Percentiles rank a stretch among this genome's conserved stretches.
phyloP scores from a whole-genome alignment of 2,888 invertebrate genomes.

The Noctua janthe region DNA sequence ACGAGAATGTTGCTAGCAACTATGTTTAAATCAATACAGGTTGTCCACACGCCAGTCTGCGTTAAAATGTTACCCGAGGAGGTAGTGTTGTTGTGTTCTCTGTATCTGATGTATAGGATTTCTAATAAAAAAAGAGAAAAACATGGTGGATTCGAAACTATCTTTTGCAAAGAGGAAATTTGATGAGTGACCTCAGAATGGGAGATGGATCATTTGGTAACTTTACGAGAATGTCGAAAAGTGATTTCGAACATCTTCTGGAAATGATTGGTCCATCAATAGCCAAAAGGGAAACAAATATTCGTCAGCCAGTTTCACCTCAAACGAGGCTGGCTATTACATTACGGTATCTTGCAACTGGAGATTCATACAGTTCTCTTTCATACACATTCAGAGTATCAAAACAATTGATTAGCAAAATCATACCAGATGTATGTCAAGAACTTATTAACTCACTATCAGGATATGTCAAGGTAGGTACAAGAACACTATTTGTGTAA shows the following conservation, averaged over 20 bases:
- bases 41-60: too few species aligned
- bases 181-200: constrained; percentile 63
- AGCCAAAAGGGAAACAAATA: too few species aligned
- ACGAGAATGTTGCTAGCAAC: not conserved
- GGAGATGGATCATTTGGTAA: constrained; percentile 63
- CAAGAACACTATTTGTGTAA: constrained; percentile 16
- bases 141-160: constrained; percentile 59
- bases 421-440: constrained; percentile 4
- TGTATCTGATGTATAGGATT: constrained; percentile 16
- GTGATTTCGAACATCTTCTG: constrained; percentile 58
- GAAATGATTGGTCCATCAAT: too few species aligned
- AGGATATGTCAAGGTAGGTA: constrained; percentile 12
- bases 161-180: constrained; percentile 61
- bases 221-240: constrained; percentile 66
- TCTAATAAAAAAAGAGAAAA: constrained; percentile 55
- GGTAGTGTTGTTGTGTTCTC: too few species aligned
- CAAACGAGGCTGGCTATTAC: too few species aligned
- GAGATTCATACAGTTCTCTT: too few species aligned
- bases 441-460: constrained; percentile 2
- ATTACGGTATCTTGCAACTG: too few species aligned
- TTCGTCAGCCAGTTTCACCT: too few species aligned
- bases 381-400: constrained; percentile 64
- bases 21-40: too few species aligned
- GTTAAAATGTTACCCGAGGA: too few species aligned
- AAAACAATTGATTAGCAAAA: constrained; percentile 49